A percentile compares a stretch with the other conserved stretches of the same genome.
Conservation (phyloP, 2,888 invertebrate species). For the Diaperis boleti region DNA sequence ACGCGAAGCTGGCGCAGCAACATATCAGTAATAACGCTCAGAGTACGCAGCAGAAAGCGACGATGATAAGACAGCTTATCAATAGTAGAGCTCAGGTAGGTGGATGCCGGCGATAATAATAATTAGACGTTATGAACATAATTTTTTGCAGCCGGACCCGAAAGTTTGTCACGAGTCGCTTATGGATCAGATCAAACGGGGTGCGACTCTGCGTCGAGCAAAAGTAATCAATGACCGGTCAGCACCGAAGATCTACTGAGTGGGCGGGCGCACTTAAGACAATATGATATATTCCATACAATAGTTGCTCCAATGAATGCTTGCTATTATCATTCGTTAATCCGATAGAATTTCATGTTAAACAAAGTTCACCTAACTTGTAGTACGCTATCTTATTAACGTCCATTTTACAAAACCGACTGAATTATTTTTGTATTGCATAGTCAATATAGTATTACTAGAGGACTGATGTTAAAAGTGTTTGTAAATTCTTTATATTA, state of each 20-base stretch:
- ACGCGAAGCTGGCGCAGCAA: conserved; percentile 81
- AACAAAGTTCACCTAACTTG: conserved; percentile 49
- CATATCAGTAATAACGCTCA: conserved; percentile 65
- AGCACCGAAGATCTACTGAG: conserved; percentile 86
- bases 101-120: background rate
- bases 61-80: conserved; percentile 79
- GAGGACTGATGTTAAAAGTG: conserved; percentile 53
- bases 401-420: conserved; percentile 58
- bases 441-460: conserved; percentile 51
- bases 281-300: conserved; percentile 27
- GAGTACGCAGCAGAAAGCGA: conserved; percentile 70
- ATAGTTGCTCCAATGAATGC: conserved; percentile 31
- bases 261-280: conserved; percentile 15
- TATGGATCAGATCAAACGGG: conserved; percentile 94
- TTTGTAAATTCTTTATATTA: conserved; percentile 38
- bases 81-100: conserved; percentile 77
- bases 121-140: background rate
- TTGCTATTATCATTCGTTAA: conserved; percentile 26
- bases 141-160: conserved; percentile 78
- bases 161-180: conserved; percentile 85
- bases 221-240: conserved; percentile 85
- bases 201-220: conserved; percentile 85
- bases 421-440: conserved; percentile 59
- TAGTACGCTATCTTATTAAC: conserved; percentile 53
- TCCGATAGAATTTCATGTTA: conserved; percentile 40